Percentiles rank a stretch among this genome's conserved stretches.
phyloP scores from a whole-genome alignment of 2,888 invertebrate genomes.

The Neoaliturus tenellus region DNA sequence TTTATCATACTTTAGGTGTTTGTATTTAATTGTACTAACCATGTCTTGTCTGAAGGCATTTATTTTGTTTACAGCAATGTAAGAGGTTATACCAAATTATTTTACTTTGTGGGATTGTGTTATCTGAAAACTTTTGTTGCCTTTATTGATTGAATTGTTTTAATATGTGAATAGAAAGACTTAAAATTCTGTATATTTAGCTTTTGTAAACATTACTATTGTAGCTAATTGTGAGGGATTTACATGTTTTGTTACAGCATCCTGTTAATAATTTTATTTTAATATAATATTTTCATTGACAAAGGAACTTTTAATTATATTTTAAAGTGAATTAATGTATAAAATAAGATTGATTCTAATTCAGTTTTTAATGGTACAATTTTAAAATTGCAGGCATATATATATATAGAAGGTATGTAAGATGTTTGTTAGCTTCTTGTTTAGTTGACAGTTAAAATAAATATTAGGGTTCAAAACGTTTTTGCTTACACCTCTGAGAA shows the following conservation, averaged over 20 bases:
- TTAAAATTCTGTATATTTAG: neutral
- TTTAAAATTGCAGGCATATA: neutral
- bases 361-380: neutral
- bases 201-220: neutral
- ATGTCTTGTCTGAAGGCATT: neutral
- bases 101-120: neutral
- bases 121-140: neutral
- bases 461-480: conserved; percentile 39
- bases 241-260: neutral
- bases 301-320: neutral
- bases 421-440: neutral
- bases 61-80: neutral
- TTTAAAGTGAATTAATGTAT: neutral
- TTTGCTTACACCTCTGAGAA: conserved; percentile 39
- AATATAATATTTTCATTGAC: neutral
- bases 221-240: neutral
- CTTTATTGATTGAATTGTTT: neutral
- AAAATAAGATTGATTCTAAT: neutral
- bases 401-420: conserved; percentile 28
- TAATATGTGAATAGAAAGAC: neutral
- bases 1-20: conserved; percentile 13
- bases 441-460: conserved; percentile 34
- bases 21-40: conserved; percentile 6
- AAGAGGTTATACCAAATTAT: neutral
- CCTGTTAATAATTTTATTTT: neutral